Conservation (phyloP, 2,797 vertebrate genomes). For the Mallotus villosus region DNA sequence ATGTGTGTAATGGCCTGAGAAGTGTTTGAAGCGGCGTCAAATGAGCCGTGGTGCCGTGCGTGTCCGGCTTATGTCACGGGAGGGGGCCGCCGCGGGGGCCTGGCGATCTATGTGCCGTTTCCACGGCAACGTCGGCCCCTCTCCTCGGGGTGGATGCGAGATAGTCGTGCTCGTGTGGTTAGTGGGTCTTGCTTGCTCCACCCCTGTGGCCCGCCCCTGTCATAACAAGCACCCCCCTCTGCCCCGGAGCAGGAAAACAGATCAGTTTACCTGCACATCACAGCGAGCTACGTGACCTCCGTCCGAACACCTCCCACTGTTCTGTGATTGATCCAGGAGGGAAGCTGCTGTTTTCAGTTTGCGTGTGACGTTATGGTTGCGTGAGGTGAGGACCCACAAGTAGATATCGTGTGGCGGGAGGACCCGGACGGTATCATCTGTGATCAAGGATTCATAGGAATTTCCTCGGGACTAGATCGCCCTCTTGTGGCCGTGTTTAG, state of each 20-base stretch:
- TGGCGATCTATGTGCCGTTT: constrained; percentile 35
- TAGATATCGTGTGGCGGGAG: background rate
- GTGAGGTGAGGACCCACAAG: background rate
- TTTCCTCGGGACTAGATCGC: constrained; percentile 22
- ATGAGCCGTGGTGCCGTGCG: constrained; percentile 25
- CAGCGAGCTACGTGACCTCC: constrained; percentile 48
- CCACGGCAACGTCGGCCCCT: constrained; percentile 40
- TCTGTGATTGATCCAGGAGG: constrained; percentile 38
- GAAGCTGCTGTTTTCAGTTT: constrained; percentile 43
- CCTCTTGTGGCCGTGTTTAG: constrained; percentile 55
- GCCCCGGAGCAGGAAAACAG: constrained; percentile 52
- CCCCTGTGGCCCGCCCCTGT: constrained; percentile 35
- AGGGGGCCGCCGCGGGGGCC: constrained; percentile 30
- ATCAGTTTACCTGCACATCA: constrained; percentile 40
- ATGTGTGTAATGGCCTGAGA: constrained; percentile 45
- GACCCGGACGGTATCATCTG: background rate
- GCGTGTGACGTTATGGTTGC: constrained; percentile 31
- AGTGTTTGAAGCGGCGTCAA: constrained; percentile 32
- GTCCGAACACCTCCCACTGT: constrained; percentile 39
- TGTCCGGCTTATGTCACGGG: constrained; percentile 32
- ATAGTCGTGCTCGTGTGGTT: constrained; percentile 1
- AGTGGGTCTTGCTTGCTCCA: constrained; percentile 25
- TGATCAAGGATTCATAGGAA: background rate
- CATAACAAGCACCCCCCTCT: constrained; percentile 49
- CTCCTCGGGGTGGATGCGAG: constrained; percentile 9